phyloP scores from a whole-genome alignment of 2,797 vertebrate species.

The Galagoides demidoff region DNA sequence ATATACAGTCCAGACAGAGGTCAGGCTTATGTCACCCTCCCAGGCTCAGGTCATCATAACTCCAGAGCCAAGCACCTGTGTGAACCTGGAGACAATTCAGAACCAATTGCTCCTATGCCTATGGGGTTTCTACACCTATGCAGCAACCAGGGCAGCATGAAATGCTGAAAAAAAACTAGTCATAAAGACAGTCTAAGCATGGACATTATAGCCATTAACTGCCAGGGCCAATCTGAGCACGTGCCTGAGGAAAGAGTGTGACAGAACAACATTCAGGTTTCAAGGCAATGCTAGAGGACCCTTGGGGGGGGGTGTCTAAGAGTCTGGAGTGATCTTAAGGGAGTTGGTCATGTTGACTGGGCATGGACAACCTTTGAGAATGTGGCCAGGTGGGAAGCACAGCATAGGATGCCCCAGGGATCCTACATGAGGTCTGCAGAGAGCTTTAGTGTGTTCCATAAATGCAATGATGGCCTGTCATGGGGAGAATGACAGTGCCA shows the following conservation, averaged over 20 bases:
- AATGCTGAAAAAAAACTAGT: background rate
- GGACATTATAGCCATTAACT: too few relatives aligned
- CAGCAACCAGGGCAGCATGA: background rate
- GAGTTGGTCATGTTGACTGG: background rate
- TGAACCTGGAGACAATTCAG: background rate
- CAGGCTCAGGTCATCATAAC: background rate
- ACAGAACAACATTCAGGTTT: background rate
- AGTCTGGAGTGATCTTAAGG: too few relatives aligned
- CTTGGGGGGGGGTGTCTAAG: background rate
- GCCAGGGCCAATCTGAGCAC: background rate
- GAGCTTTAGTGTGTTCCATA: background rate
- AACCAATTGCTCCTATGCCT: background rate
- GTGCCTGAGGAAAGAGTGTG: background rate
- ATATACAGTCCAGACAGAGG: too few relatives aligned
- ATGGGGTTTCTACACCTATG: too few relatives aligned
- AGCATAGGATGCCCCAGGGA: background rate
- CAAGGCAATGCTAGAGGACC: background rate
- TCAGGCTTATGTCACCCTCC: background rate
- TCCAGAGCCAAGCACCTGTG: background rate
- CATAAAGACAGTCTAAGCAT: background rate
- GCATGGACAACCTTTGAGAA: background rate
- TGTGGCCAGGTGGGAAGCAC: background rate
- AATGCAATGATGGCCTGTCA: background rate
- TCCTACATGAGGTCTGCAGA: background rate
- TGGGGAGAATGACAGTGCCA: background rate